Conservation (phyloP, 92 coral and sea anemone genomes). For the Paramuricea clavata region DNA sequence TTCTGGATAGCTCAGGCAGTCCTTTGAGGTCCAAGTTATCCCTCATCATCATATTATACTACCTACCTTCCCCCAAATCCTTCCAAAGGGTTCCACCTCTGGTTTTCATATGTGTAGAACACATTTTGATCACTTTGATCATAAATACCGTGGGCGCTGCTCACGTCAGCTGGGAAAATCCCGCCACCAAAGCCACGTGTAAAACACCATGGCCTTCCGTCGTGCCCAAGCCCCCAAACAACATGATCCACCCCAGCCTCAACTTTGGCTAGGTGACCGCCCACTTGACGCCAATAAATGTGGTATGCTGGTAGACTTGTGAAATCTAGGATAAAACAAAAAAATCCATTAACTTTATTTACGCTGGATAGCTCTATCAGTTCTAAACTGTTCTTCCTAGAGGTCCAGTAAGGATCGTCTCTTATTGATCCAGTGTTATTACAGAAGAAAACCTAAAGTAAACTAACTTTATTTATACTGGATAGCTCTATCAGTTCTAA, state of each 20-base stretch:
- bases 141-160: constrained; percentile 80
- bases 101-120: constrained; percentile 88
- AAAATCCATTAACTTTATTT: too few relatives aligned
- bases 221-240: constrained; percentile 95
- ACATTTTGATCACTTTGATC: constrained; percentile 85
- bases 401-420: too few relatives aligned
- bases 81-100: constrained; percentile 94
- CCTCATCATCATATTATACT: not conserved
- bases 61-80: constrained; percentile 94
- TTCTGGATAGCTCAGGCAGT: not conserved
- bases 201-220: constrained; percentile 87
- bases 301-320: constrained; percentile 71
- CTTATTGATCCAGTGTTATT: too few relatives aligned
- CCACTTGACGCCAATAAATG: constrained; percentile 94
- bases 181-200: constrained; percentile 99
- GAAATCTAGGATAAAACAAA: constrained; percentile 44
- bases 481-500: too few relatives aligned
- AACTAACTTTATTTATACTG: too few relatives aligned
- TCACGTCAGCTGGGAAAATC: constrained; percentile 75
- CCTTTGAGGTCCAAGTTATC: too few relatives aligned
- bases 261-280: constrained; percentile 89
- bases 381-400: too few relatives aligned
- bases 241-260: constrained; percentile 87
- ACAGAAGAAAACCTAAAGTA: too few relatives aligned
- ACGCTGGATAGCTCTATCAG: not conserved